Percentiles rank a stretch among this genome's conserved stretches.
These are phyloP conservation scores for Eumeta japonica DNA, from an alignment of 1,140 invertebrate genomes.

Conservation along the genomic window DNA sequence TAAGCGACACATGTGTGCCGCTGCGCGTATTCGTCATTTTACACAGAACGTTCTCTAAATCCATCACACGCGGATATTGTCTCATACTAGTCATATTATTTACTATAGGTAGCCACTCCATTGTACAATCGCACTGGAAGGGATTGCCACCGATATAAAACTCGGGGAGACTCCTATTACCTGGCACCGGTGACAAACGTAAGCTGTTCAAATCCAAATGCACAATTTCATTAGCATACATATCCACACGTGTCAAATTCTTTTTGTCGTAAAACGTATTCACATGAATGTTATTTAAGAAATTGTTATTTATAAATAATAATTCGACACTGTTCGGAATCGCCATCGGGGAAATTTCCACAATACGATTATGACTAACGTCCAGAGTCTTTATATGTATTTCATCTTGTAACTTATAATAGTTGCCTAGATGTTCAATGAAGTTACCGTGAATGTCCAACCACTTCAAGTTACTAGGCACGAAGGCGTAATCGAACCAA, in stretches of 20 bases:
- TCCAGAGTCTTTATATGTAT: conserved; percentile 80
- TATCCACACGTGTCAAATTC: conserved; percentile 81
- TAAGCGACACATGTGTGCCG: conserved; percentile 68
- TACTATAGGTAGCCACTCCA: conserved; percentile 88
- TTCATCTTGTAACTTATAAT: conserved; percentile 79
- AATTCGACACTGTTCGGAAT: conserved; percentile 88
- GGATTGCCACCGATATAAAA: conserved; percentile 88
- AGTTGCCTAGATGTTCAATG: conserved; percentile 81
- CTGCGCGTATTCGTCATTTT: conserved; percentile 75
- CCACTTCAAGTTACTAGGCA: conserved; percentile 85
- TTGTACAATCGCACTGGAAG: conserved; percentile 87
- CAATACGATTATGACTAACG: conserved; percentile 83
- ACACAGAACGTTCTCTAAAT: conserved; percentile 83
- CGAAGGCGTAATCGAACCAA: conserved; percentile 88
- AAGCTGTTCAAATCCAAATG: conserved; percentile 79
- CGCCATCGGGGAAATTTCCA: conserved; percentile 73
- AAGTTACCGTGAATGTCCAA: conserved; percentile 86
- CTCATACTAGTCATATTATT: conserved; percentile 78
- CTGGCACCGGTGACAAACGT: conserved; percentile 68
- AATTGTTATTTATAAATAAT: conserved; percentile 87
- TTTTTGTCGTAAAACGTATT: conserved; percentile 85
- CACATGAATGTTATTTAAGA: conserved; percentile 72
- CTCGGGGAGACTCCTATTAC: conserved; percentile 72
- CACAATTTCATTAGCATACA: conserved; percentile 83
- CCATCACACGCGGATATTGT: conserved; percentile 83